Conservation (phyloP, 2,797 vertebrate species). For the Kryptolebias ocellatus region DNA sequence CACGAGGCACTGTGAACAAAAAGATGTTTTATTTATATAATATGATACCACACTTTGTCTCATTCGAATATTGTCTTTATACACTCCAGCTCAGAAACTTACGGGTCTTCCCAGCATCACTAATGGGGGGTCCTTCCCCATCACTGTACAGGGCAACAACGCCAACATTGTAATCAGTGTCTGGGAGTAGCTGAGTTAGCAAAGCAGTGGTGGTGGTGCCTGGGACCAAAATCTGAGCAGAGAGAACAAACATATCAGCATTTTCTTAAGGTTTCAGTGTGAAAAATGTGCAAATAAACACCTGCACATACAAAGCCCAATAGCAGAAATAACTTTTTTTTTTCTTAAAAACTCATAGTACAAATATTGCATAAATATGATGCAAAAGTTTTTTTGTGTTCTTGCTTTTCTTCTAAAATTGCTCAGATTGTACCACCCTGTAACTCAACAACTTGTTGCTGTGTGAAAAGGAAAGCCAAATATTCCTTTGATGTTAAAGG, state of each 20-base stretch:
- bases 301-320: background rate
- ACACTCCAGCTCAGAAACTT: slow-evolving; percentile 61
- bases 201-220: slow-evolving; percentile 85
- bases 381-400: background rate
- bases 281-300: background rate
- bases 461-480: slow-evolving; percentile 48
- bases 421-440: slow-evolving; percentile 29
- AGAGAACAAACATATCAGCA: slow-evolving; percentile 16
- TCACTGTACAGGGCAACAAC: slow-evolving; percentile 92
- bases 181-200: slow-evolving; percentile 87
- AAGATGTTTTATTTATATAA: background rate
- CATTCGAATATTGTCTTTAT: background rate
- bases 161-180: slow-evolving; percentile 90
- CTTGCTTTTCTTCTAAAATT: slow-evolving; percentile 39
- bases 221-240: slow-evolving; percentile 86
- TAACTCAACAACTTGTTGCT: slow-evolving; percentile 38
- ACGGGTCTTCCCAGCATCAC: slow-evolving; percentile 89
- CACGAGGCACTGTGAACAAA: slow-evolving; percentile 85
- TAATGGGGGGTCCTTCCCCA: slow-evolving; percentile 88
- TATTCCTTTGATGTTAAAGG: slow-evolving; percentile 54
- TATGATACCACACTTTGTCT: background rate
- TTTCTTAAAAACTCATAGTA: background rate
- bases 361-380: background rate
- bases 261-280: background rate
- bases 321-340: background rate